A percentile compares a stretch with the other conserved stretches of the same genome.
Conservation (phyloP, 2,888 invertebrate genomes). For the Xylota segnis region DNA sequence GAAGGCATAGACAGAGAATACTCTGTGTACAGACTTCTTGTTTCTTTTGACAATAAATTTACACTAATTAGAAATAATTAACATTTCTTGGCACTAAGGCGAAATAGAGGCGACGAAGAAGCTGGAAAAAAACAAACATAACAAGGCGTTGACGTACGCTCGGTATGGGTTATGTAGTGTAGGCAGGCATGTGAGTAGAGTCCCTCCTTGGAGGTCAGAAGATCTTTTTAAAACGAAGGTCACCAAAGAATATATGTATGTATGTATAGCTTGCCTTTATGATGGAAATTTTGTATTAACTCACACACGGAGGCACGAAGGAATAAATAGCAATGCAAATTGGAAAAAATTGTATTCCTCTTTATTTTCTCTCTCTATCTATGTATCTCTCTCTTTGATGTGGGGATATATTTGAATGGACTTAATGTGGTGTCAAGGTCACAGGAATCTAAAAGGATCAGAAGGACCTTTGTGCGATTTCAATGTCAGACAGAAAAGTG, state of each 20-base stretch:
- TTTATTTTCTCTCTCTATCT: background rate
- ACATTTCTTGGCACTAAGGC: constrained; percentile 60
- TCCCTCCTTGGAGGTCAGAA: constrained; percentile 2
- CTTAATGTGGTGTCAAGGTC: constrained; percentile 33
- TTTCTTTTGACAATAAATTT: constrained; percentile 69
- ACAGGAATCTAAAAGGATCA: constrained; percentile 36
- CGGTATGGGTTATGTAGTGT: background rate
- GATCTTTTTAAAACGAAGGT: constrained; percentile 23
- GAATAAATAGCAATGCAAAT: background rate
- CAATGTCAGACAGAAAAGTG: constrained; percentile 37
- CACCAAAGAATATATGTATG: constrained; percentile 37
- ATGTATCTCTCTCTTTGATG: background rate
- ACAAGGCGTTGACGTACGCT: constrained; percentile 30
- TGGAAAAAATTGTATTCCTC: background rate
- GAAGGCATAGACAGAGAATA: background rate
- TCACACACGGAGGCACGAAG: background rate
- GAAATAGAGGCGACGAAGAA: constrained; percentile 21
- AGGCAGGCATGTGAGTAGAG: background rate
- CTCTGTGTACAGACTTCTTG: constrained; percentile 20
- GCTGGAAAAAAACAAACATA: constrained; percentile 15
- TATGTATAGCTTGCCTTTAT: constrained; percentile 46
- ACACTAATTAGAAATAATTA: constrained; percentile 72
- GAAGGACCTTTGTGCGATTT: constrained; percentile 27
- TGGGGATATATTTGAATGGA: constrained; percentile 11
- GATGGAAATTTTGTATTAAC: constrained; percentile 11